Evolutionary conservation across 2,113 vertebrate genomes (phyloP).

Genomic region (Heterotis niloticus): DNA sequence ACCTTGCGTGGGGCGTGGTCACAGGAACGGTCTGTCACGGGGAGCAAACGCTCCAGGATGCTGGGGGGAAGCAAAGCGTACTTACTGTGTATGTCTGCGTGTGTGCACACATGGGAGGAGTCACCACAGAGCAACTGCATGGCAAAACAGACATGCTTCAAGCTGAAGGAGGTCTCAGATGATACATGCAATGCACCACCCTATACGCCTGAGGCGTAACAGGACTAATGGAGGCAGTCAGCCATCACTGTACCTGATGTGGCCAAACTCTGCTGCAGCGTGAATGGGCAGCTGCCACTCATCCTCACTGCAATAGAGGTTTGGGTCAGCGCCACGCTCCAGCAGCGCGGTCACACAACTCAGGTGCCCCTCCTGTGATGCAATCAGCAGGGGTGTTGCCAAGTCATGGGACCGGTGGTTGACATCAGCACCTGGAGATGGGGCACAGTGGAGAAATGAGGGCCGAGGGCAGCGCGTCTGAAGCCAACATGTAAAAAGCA

Average conservation of each 20-base stretch:
- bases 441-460: constrained; percentile 22
- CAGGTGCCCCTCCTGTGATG: constrained; percentile 86
- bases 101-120: too few relatives aligned
- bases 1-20: constrained; percentile 69
- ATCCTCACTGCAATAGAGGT: constrained; percentile 77
- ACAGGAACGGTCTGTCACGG: constrained; percentile 66
- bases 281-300: constrained; percentile 86
- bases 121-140: neutral
- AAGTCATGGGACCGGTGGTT: constrained; percentile 81
- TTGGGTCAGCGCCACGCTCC: constrained; percentile 72
- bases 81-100: too few relatives aligned
- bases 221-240: neutral
- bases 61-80: constrained; percentile 40
- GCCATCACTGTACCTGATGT: constrained; percentile 64
- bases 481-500: neutral
- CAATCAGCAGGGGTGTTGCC: constrained; percentile 86
- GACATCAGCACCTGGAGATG: constrained; percentile 71
- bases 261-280: constrained; percentile 83
- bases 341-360: constrained; percentile 76
- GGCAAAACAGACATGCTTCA: neutral
- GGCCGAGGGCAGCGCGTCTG: neutral
- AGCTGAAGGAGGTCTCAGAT: neutral
- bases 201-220: neutral
- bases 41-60: constrained; percentile 65
- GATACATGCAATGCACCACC: neutral